Evolutionary conservation across 2,888 invertebrate species (phyloP).

Genomic region (Drosophila paramelanica): DNA sequence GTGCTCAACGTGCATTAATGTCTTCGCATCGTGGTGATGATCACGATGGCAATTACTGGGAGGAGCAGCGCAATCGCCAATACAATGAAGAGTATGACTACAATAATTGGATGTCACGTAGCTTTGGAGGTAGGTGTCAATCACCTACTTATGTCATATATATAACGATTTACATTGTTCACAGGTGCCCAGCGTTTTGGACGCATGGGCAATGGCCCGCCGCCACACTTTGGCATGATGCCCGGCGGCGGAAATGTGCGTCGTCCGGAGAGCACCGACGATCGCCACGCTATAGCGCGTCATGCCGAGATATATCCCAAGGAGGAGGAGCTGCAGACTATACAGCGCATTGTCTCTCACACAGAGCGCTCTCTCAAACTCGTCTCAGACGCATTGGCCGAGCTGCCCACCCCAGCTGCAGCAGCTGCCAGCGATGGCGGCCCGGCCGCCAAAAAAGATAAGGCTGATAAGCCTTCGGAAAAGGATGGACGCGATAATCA

Average conservation of each 20-base stretch:
- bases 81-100: constrained; percentile 91
- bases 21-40: constrained; percentile 88
- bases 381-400: constrained; percentile 95
- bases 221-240: constrained; percentile 87
- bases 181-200: constrained; percentile 80
- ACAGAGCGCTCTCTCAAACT: constrained; percentile 97
- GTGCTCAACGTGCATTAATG: constrained; percentile 91
- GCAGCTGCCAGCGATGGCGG: constrained; percentile 37
- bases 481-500: constrained; percentile 92
- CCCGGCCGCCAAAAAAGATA: constrained; percentile 80
- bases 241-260: constrained; percentile 86
- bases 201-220: constrained; percentile 85
- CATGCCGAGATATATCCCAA: constrained; percentile 97
- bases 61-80: constrained; percentile 88
- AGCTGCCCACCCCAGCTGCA: constrained; percentile 80
- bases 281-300: constrained; percentile 96
- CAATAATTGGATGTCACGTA: constrained; percentile 90
- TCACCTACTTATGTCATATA: neutral
- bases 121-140: constrained; percentile 86
- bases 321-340: constrained; percentile 94
- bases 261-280: constrained; percentile 96
- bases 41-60: constrained; percentile 95
- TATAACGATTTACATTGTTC: neutral
- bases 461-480: constrained; percentile 85
- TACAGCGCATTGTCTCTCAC: constrained; percentile 96